These are phyloP conservation scores for Montifringilla adamsi DNA, from an alignment of 2,113 vertebrate species.

Conservation along the genomic window DNA sequence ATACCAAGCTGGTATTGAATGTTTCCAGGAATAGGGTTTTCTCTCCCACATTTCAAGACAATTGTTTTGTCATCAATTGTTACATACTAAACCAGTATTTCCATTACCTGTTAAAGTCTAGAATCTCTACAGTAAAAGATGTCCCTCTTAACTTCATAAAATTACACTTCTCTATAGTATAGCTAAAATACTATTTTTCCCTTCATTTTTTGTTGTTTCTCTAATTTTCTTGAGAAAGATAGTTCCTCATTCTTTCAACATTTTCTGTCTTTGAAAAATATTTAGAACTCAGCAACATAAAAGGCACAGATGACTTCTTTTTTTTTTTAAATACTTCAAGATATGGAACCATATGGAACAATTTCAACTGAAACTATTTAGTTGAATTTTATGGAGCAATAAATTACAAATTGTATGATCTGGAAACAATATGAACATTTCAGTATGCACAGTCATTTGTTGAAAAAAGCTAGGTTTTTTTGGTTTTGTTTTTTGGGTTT, in stretches of 20 bases:
- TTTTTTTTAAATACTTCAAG: neutral
- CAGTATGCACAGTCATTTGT: neutral
- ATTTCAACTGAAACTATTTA: neutral
- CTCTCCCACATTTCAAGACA: neutral
- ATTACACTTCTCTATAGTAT: neutral
- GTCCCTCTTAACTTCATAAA: neutral
- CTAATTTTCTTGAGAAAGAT: neutral
- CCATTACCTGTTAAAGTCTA: neutral
- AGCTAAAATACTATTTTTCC: neutral
- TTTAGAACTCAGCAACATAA: neutral
- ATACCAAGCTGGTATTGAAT: neutral
- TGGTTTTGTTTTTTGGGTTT: accelerated
- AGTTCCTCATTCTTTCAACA: neutral
- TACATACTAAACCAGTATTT: neutral
- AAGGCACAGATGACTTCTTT: neutral
- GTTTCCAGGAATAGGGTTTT: neutral
- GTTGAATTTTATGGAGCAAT: neutral
- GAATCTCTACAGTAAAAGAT: neutral
- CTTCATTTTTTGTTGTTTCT: neutral
- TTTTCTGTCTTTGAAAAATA: neutral
- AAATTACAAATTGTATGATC: neutral
- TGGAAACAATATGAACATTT: neutral
- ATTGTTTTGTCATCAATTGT: neutral
- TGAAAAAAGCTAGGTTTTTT: neutral
- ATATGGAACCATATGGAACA: neutral